phyloP scores from a whole-genome alignment of 2,797 vertebrate species.

The Argya squamiceps region DNA sequence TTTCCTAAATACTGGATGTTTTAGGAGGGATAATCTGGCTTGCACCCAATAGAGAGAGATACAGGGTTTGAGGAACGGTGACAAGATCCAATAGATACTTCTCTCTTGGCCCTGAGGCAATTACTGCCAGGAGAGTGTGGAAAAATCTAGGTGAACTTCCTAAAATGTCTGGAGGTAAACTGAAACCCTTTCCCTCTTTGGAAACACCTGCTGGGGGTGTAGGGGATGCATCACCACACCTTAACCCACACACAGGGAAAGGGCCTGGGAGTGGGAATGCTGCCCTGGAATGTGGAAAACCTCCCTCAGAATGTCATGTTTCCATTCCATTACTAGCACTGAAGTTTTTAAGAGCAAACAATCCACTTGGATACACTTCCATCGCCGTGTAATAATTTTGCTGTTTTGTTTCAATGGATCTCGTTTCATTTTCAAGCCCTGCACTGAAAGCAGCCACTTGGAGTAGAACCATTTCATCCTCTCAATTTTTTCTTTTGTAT shows the following conservation, averaged over 20 bases:
- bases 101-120: no score
- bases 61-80: no score
- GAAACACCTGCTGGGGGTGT: no score
- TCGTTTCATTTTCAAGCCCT: neutral
- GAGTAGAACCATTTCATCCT: neutral
- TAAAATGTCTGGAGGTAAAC: no score
- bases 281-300: neutral
- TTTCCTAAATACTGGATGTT: no score
- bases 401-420: neutral
- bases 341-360: neutral
- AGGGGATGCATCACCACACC: neutral
- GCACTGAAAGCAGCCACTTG: neutral
- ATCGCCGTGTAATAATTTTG: rapidly evolving
- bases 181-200: no score
- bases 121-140: no score
- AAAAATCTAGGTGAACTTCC: no score
- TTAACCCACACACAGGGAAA: neutral
- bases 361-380: neutral
- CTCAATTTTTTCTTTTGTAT: neutral
- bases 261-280: neutral
- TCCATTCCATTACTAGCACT: neutral
- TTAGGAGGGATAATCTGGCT: no score
- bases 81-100: no score
- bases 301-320: neutral
- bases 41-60: no score